Evolutionary conservation across 2,797 vertebrate genomes (phyloP).

Genomic region (Esox lucius): DNA sequence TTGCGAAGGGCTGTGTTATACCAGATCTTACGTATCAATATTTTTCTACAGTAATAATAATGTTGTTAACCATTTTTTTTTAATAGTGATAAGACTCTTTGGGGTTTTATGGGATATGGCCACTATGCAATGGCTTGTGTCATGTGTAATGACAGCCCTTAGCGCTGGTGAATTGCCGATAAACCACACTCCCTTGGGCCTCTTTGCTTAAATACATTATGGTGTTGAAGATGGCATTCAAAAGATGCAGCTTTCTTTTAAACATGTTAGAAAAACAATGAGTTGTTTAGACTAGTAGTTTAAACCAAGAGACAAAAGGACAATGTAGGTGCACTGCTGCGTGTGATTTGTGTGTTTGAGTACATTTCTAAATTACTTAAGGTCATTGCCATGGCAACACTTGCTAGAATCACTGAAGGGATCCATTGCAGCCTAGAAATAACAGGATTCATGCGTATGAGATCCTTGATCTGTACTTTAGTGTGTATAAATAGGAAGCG

Average conservation of each 20-base stretch:
- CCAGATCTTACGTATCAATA: too few species aligned
- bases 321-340: background rate
- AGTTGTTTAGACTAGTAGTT: background rate
- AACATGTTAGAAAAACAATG: background rate
- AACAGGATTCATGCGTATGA: background rate
- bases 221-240: background rate
- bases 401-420: background rate
- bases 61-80: too few species aligned
- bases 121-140: too few species aligned
- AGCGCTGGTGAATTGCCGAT: too few species aligned
- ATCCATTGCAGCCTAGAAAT: background rate
- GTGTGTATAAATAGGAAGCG: background rate
- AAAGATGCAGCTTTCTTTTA: background rate
- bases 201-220: background rate
- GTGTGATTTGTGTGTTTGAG: background rate
- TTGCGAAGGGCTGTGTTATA: too few species aligned
- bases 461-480: background rate
- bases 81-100: too few species aligned
- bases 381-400: constrained; percentile 6
- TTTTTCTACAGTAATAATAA: too few species aligned
- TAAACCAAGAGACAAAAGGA: background rate
- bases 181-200: too few species aligned
- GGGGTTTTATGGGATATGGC: too few species aligned
- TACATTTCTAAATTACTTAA: background rate
- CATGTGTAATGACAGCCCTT: too few species aligned